phyloP scores from a whole-genome alignment of 2,888 invertebrate species.

The Pristionchus japonicus region DNA sequence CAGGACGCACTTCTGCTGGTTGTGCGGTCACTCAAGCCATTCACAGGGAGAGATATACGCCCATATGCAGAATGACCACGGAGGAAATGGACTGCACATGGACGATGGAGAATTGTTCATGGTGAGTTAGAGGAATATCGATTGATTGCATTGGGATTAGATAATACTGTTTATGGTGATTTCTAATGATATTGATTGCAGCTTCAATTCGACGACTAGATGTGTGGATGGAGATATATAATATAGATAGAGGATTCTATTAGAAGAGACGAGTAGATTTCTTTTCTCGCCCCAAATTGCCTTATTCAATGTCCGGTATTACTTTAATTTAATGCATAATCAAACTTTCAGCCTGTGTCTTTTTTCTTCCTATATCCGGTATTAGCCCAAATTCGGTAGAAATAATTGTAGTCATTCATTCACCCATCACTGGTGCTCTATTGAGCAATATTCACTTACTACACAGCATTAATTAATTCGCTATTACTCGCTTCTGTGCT shows the following conservation, averaged over 20 bases:
- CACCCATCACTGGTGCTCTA: conserved; percentile 6
- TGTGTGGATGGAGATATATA: background rate
- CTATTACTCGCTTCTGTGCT: background rate
- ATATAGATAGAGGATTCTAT: background rate
- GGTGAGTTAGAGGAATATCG: background rate
- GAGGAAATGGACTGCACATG: conserved; percentile 31
- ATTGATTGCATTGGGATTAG: background rate
- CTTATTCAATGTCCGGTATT: background rate
- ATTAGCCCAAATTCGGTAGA: background rate
- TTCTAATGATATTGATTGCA: background rate
- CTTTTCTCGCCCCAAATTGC: background rate
- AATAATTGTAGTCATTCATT: background rate
- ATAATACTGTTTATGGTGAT: background rate
- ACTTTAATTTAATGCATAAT: background rate
- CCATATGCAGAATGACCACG: conserved; percentile 25
- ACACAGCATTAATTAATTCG: background rate
- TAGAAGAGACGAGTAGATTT: background rate
- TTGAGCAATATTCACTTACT: background rate
- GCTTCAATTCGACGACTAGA: conserved; percentile 28
- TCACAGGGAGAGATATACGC: conserved; percentile 20
- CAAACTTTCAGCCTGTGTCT: background rate
- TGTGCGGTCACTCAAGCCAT: background rate
- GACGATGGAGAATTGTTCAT: conserved; percentile 32
- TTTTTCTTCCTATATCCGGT: background rate
- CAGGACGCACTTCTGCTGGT: conserved; percentile 41